Conservation (phyloP, 2,888 invertebrate species). For the Sesia apiformis region DNA sequence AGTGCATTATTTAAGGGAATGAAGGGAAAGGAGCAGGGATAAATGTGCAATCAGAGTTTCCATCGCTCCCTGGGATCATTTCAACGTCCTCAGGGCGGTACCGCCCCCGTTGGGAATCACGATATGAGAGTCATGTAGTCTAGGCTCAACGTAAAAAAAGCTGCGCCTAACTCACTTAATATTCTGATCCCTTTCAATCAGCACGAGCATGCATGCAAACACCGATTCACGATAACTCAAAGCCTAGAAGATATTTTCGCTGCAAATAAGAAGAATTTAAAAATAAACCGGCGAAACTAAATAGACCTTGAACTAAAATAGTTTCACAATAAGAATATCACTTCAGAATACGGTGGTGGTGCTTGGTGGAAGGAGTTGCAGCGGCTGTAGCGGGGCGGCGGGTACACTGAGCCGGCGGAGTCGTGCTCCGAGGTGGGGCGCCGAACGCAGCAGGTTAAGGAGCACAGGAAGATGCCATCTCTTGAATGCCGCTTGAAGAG, state of each 20-base stretch:
- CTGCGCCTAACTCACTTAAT: no score
- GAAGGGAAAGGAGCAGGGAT: no score
- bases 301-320: constrained; percentile 20
- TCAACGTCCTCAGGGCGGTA: no score
- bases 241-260: constrained; percentile 5
- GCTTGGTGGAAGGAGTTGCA: constrained; percentile 88
- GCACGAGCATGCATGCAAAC: constrained; percentile 6
- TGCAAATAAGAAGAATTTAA: constrained; percentile 9
- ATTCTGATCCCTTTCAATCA: no score
- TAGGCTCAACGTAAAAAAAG: no score
- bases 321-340: constrained; percentile 38
- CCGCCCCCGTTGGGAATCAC: no score
- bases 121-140: no score
- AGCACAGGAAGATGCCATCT: constrained; percentile 40
- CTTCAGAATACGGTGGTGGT: constrained; percentile 90
- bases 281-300: constrained; percentile 21
- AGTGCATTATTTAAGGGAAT: no score
- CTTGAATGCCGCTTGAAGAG: constrained; percentile 32
- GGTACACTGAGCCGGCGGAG: constrained; percentile 86
- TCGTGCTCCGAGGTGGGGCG: constrained; percentile 79
- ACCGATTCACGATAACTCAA: constrained; percentile 5
- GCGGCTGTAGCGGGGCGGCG: constrained; percentile 88
- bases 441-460: constrained; percentile 56
- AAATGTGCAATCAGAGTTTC: no score
- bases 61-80: no score